These are phyloP conservation scores for Toxostoma redivivum DNA, from an alignment of 2,113 vertebrate species.

Conservation along the genomic window DNA sequence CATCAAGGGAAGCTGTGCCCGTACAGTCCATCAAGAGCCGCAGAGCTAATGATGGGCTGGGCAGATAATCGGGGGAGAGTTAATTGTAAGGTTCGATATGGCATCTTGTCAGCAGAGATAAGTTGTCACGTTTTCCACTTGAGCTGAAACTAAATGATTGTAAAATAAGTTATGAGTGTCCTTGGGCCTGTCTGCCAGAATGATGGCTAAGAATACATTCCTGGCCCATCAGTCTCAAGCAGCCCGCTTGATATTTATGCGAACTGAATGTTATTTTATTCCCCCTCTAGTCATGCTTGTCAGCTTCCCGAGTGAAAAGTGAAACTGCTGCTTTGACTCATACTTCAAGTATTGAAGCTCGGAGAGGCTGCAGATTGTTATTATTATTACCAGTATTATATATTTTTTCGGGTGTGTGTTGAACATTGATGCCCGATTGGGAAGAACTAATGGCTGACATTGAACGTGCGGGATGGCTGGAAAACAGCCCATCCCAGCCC, in stretches of 20 bases:
- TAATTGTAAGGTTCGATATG: slow-evolving; percentile 92
- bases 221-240: slow-evolving; percentile 82
- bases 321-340: slow-evolving; percentile 74
- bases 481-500: slow-evolving; percentile 41
- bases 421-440: slow-evolving; percentile 74
- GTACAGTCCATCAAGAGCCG: slow-evolving; percentile 64
- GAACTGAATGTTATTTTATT: slow-evolving; percentile 97
- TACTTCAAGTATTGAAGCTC: slow-evolving; percentile 66
- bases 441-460: slow-evolving; percentile 71
- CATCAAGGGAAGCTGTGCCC: slow-evolving; percentile 25
- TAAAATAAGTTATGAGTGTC: slow-evolving; percentile 99
- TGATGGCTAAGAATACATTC: slow-evolving; percentile 82
- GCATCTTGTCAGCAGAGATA: slow-evolving; percentile 98
- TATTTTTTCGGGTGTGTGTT: slow-evolving; percentile 67
- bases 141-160: slow-evolving; percentile 99
- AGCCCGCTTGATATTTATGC: slow-evolving; percentile 91
- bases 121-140: slow-evolving; percentile 99
- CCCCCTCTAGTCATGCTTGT: slow-evolving; percentile 93
- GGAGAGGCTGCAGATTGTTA: slow-evolving; percentile 66
- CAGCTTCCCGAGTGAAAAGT: slow-evolving; percentile 83
- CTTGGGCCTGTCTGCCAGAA: slow-evolving; percentile 92
- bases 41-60: slow-evolving; percentile 83
- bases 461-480: slow-evolving; percentile 34
- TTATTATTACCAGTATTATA: slow-evolving; percentile 67
- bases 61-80: slow-evolving; percentile 87